Conservation (phyloP, 2,888 invertebrate species). For the Tupiocoris notatus region DNA sequence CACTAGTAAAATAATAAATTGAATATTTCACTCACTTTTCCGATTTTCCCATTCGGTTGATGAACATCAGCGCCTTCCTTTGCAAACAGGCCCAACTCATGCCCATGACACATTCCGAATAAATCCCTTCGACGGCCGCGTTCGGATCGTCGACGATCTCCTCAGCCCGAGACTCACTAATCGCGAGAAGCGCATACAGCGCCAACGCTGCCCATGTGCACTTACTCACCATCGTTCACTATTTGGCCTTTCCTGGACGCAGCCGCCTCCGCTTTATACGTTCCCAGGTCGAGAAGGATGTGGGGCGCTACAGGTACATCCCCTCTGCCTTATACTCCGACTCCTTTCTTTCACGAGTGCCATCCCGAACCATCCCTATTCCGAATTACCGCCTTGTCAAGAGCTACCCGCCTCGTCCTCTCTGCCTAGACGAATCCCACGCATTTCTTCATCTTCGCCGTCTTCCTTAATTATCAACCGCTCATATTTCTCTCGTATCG, state of each 20-base stretch:
- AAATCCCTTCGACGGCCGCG: slow-evolving; percentile 58
- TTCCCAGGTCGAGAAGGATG: slow-evolving; percentile 5
- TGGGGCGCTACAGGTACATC: slow-evolving; percentile 4
- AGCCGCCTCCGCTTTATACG: slow-evolving; percentile 24
- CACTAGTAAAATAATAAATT: background rate
- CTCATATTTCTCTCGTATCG: background rate
- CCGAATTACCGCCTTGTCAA: no score
- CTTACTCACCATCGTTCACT: slow-evolving; percentile 35
- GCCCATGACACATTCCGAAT: slow-evolving; percentile 60
- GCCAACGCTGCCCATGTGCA: slow-evolving; percentile 11
- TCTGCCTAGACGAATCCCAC: background rate
- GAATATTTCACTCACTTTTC: slow-evolving; percentile 29
- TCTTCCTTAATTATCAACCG: background rate
- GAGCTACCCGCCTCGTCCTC: no score
- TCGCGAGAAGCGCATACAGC: background rate
- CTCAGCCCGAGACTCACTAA: background rate
- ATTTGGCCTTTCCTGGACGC: background rate
- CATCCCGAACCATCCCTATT: no score
- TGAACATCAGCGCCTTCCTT: slow-evolving; percentile 60
- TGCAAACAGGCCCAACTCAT: slow-evolving; percentile 62
- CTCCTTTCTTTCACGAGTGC: background rate
- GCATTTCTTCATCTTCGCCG: background rate
- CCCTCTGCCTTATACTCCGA: background rate
- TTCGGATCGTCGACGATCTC: slow-evolving; percentile 50
- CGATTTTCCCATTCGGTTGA: slow-evolving; percentile 59